These are phyloP conservation scores for Ladona fulva DNA, from an alignment of 1,140 invertebrate species.

Conservation along the genomic window DNA sequence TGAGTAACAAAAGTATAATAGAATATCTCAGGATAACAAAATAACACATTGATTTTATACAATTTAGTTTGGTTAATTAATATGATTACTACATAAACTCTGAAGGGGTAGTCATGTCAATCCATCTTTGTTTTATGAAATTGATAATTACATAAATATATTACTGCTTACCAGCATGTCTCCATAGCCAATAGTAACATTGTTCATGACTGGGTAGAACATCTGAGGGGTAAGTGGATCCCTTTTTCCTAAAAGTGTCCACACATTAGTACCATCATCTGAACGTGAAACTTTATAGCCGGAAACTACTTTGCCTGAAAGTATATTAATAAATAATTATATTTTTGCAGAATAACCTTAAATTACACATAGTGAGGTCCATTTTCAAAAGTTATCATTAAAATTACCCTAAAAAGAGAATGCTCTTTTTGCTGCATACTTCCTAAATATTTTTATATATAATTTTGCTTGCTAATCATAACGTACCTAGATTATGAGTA, in stretches of 20 bases:
- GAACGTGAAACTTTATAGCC: slow-evolving; percentile 69
- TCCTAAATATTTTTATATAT: not conserved
- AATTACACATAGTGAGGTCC: too few relatives aligned
- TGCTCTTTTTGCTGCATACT: not conserved
- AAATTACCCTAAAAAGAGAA: too few relatives aligned
- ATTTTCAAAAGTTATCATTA: too few relatives aligned
- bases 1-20: too few relatives aligned
- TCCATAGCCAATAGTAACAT: slow-evolving; percentile 47
- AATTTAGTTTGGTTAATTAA: too few relatives aligned
- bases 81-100: too few relatives aligned
- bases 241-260: slow-evolving; percentile 81
- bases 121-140: too few relatives aligned
- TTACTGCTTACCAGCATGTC: slow-evolving; percentile 57
- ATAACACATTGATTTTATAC: too few relatives aligned
- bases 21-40: too few relatives aligned
- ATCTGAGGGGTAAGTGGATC: slow-evolving; percentile 90
- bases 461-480: not conserved
- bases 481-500: slow-evolving; percentile 75
- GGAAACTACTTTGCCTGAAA: slow-evolving; percentile 67
- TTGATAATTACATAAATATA: too few relatives aligned
- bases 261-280: slow-evolving; percentile 49
- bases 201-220: slow-evolving; percentile 80
- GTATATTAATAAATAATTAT: not conserved
- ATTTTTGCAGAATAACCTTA: too few relatives aligned
- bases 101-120: too few relatives aligned